Percentiles rank a stretch among this genome's conserved stretches.
phyloP scores from a whole-genome alignment of 2,797 vertebrate genomes.

The Anguilla megastoma region DNA sequence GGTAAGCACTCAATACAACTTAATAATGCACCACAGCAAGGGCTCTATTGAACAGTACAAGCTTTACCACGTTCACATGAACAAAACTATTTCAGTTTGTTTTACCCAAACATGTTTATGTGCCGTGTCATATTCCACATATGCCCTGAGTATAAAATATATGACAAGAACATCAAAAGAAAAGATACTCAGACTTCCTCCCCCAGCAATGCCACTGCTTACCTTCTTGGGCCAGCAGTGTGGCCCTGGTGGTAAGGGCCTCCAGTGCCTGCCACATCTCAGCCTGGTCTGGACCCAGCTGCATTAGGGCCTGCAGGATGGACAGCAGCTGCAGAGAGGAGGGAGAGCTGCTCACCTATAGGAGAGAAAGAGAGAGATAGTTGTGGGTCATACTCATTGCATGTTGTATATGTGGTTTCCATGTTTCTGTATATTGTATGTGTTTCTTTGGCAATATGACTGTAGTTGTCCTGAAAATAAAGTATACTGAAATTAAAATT shows the following conservation, averaged over 20 bases:
- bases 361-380: conserved; percentile 10
- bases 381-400: too few species aligned
- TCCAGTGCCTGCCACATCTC: conserved; percentile 94
- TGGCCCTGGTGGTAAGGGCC: conserved; percentile 82
- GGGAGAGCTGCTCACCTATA: conserved; percentile 90
- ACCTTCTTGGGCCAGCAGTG: conserved; percentile 88
- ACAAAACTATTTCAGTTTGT: background rate
- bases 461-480: too few species aligned
- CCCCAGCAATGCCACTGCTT: conserved; percentile 53
- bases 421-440: too few species aligned
- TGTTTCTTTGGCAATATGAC: too few species aligned
- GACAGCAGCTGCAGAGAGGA: conserved; percentile 88
- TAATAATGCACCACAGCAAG: background rate
- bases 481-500: too few species aligned
- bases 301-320: conserved; percentile 86
- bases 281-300: conserved; percentile 79
- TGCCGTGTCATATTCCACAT: too few species aligned
- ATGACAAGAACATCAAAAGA: too few species aligned
- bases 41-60: background rate
- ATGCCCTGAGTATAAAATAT: too few species aligned
- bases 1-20: background rate
- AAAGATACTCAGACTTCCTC: background rate
- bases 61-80: background rate
- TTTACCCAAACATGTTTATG: too few species aligned
- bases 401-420: too few species aligned